These are phyloP conservation scores for Adelognathus sp. DNA, from an alignment of 2,888 invertebrate genomes.

Conservation along the genomic window DNA sequence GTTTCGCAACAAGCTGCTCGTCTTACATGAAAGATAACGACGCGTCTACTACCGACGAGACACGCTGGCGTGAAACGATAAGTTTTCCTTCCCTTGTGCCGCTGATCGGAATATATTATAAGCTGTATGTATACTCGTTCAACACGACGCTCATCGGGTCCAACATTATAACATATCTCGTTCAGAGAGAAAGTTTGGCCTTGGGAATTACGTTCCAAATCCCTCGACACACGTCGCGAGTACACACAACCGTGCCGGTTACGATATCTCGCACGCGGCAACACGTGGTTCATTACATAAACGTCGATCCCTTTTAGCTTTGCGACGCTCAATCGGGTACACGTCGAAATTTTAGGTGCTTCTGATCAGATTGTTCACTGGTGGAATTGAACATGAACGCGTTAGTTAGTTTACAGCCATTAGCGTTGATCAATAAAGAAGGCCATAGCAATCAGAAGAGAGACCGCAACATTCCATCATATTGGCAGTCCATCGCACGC, in stretches of 20 bases:
- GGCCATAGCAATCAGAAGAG: neutral
- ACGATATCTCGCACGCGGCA: neutral
- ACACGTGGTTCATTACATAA: neutral
- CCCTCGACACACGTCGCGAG: neutral
- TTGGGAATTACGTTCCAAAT: constrained; percentile 5
- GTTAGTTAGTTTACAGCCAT: neutral
- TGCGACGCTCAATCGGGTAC: neutral
- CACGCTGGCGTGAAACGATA: neutral
- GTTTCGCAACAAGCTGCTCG: neutral
- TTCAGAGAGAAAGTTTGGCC: neutral
- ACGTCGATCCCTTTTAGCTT: neutral
- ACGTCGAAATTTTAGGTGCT: constrained; percentile 2
- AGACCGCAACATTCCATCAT: neutral
- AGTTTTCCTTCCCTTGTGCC: neutral
- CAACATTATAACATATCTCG: neutral
- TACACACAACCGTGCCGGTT: neutral
- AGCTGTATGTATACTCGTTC: neutral
- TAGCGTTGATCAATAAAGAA: constrained; percentile 21
- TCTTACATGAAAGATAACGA: neutral
- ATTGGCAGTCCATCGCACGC: neutral
- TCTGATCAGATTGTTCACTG: constrained; percentile 34
- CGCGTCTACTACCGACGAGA: neutral
- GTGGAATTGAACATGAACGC: constrained; percentile 9
- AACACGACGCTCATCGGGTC: neutral
- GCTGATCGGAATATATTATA: neutral